phyloP scores from a whole-genome alignment of 2,888 invertebrate genomes.

The Diaperis boleti region DNA sequence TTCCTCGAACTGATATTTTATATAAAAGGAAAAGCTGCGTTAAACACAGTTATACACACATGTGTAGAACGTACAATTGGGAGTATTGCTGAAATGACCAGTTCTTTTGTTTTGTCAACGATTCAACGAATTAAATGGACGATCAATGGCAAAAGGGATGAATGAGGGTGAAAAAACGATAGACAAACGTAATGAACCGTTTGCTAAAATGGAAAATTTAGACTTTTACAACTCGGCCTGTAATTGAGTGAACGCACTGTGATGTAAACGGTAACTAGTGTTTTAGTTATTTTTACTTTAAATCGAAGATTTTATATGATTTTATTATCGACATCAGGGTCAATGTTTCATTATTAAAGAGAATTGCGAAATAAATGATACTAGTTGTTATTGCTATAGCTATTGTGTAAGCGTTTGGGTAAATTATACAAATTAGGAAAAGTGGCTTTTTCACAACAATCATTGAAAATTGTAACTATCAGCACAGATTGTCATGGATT shows the following conservation, averaged over 20 bases:
- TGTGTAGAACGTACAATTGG: constrained; percentile 29
- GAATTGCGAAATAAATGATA: not conserved
- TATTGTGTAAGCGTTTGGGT: too few species aligned
- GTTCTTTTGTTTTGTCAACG: constrained; percentile 35
- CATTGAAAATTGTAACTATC: too few species aligned
- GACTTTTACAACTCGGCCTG: not conserved
- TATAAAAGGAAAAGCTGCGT: constrained; percentile 32
- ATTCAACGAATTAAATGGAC: constrained; percentile 31
- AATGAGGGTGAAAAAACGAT: constrained; percentile 13
- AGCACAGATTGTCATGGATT: too few species aligned
- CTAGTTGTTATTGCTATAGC: too few species aligned
- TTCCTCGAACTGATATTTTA: constrained; percentile 42
- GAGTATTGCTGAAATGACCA: constrained; percentile 18
- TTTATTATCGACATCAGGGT: not conserved
- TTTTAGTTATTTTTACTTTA: not conserved
- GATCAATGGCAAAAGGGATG: constrained; percentile 18
- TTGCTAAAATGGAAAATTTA: constrained; percentile 5
- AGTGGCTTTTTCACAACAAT: too few species aligned
- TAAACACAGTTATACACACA: constrained; percentile 25
- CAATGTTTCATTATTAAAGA: not conserved
- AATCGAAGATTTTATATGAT: not conserved
- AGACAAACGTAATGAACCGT: constrained; percentile 16
- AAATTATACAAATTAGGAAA: too few species aligned
- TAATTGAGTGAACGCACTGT: not conserved
- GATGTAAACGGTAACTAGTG: not conserved